A percentile compares a stretch with the other conserved stretches of the same genome.
Conservation (phyloP, 2,888 invertebrate genomes). For the Drosophila stalkeri region DNA sequence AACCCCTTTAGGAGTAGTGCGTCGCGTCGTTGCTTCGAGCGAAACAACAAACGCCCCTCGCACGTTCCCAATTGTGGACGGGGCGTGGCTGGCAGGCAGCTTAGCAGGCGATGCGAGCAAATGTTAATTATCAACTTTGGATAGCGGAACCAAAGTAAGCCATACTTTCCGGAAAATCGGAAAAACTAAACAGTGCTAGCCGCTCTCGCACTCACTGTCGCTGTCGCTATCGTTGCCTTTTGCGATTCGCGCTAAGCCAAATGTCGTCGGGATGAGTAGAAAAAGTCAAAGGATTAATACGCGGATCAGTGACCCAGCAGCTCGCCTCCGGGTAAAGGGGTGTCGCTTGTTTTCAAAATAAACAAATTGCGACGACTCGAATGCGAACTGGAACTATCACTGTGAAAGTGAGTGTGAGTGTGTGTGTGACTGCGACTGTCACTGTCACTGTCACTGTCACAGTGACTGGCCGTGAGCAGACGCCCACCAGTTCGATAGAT, state of each 20-base stretch:
- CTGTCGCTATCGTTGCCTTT: background rate
- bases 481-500: constrained; percentile 27
- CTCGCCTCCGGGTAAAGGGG: constrained; percentile 65
- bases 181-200: constrained; percentile 8
- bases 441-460: background rate
- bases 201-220: background rate
- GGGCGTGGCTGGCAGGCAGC: constrained; percentile 48
- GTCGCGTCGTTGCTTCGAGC: constrained; percentile 41
- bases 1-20: constrained; percentile 53
- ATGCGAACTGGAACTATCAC: background rate
- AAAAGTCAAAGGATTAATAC: constrained; percentile 78
- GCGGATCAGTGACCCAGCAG: constrained; percentile 46
- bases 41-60: constrained; percentile 53
- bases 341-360: constrained; percentile 81
- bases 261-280: constrained; percentile 49
- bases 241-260: constrained; percentile 14
- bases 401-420: too few species aligned
- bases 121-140: constrained; percentile 77
- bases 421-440: too few species aligned
- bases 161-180: constrained; percentile 77
- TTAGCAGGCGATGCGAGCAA: constrained; percentile 54
- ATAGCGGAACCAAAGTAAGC: constrained; percentile 76
- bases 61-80: constrained; percentile 1
- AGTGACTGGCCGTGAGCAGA: constrained; percentile 4
- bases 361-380: constrained; percentile 67